phyloP scores from a whole-genome alignment of 92 coral and sea anemone genomes.

The Pocillopora grandis region DNA sequence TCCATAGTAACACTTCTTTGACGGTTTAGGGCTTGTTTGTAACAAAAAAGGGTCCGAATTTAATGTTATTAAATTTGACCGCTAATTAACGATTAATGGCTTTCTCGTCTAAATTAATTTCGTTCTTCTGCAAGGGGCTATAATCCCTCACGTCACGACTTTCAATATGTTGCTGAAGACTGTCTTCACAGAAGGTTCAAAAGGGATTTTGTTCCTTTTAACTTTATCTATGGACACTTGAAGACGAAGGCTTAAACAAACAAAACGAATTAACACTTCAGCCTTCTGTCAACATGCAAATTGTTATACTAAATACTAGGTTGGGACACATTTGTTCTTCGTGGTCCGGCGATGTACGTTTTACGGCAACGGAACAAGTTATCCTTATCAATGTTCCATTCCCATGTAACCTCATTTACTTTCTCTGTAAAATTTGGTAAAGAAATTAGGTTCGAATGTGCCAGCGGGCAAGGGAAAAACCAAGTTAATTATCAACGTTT shows the following conservation, averaged over 20 bases:
- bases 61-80: conserved; percentile 18
- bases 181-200: background rate
- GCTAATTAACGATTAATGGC: conserved; percentile 4
- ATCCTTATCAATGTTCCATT: too few relatives aligned
- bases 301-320: background rate
- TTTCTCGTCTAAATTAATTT: conserved; percentile 4
- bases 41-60: background rate
- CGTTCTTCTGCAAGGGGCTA: background rate
- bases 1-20: background rate
- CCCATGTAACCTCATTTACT: too few relatives aligned
- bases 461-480: too few relatives aligned
- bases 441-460: too few relatives aligned
- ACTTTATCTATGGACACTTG: background rate
- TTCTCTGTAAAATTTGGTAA: too few relatives aligned
- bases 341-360: too few relatives aligned
- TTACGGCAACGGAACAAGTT: too few relatives aligned
- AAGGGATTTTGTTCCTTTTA: background rate
- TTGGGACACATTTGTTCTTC: too few relatives aligned
- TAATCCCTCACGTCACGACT: too few relatives aligned
- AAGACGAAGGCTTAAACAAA: background rate
- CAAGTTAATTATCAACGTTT: too few relatives aligned
- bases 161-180: background rate
- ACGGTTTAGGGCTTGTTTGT: background rate
- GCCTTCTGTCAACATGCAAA: background rate
- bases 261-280: background rate